Percentiles rank a stretch among this genome's conserved stretches.
Conservation (phyloP, 2,888 invertebrate species). For the Strigamia crassipes region DNA sequence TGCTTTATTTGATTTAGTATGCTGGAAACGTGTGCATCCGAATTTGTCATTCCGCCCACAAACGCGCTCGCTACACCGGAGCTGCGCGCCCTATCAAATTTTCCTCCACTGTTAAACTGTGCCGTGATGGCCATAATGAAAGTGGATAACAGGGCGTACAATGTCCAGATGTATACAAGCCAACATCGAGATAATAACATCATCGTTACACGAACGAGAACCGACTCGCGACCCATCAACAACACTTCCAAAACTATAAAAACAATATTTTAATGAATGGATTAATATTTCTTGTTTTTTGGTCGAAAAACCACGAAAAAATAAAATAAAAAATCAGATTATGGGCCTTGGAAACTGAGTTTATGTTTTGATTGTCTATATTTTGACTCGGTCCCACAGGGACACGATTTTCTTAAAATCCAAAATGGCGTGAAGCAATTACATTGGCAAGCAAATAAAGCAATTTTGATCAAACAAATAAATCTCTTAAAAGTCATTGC, state of each 20-base stretch:
- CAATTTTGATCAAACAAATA: no score
- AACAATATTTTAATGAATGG: not conserved
- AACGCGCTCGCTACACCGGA: constrained; percentile 27
- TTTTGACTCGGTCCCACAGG: no score
- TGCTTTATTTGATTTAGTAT: not conserved
- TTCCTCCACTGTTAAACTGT: not conserved
- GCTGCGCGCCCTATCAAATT: constrained; percentile 30
- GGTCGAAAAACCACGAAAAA: no score
- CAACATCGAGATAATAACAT: constrained; percentile 24
- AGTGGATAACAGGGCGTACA: constrained; percentile 27
- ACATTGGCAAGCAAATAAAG: no score
- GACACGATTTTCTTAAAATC: no score
- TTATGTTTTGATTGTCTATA: no score
- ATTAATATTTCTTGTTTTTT: no score
- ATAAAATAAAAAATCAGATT: no score
- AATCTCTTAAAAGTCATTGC: no score
- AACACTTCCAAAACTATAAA: not conserved
- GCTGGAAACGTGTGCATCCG: not conserved
- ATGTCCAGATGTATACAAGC: constrained; percentile 13
- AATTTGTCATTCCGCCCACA: constrained; percentile 13
- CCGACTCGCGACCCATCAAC: not conserved
- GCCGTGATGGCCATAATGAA: constrained; percentile 3
- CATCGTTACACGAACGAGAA: not conserved
- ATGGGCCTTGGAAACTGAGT: no score
- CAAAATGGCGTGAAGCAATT: no score